Base-by-base conservation (phyloP, 1,140 invertebrate genomes). In the Steinernema khuongi region DNA sequence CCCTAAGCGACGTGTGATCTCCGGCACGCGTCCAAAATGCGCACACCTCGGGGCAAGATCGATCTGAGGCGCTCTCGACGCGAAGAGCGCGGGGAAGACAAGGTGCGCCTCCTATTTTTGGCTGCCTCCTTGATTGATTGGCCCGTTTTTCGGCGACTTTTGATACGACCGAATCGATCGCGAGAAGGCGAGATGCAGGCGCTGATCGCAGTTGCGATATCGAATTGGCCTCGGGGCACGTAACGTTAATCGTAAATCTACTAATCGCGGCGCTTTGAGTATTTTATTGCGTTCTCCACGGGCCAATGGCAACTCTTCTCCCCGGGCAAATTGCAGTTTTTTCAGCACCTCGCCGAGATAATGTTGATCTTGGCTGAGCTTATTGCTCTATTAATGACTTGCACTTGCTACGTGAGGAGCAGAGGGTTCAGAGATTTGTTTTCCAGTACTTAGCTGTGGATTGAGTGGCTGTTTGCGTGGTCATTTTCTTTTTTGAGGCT, bases 91-190 rank as follows among this genome's bases (percentile, higher is more conserved):
- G 36, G 7, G n/a, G 7, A 41, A 41, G 36, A 41, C 36, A 41
- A 41, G 7, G 36, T 41, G 36, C n/a, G 7, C 7, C 36, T 7
- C 36, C 36, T 41, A 41, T 41, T 41, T 41, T 41, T 41, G 36
- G 36, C n/a, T 41, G 36, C 7, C 7, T 41, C 7, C 36, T 11
- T 60, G 50, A 60, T 60, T 26, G 50, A 60, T 60, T 11, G 50
- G 50, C 50, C 50, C 50, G 50, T 60, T 60, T 60, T 60, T 60
- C 50, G 50, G 50, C 50, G 50, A 60, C 50, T 60, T 60, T 60
- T 60, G 50, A 60, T 60, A 60, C 50, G 50, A 41, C 36, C 36
- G 36, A 41, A 7, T 41, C 36, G 36, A 41, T 41, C 36, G 36
- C 7, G 7, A 41, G 36, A 41, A 41, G 7, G n/a, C 7, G n/a